Evolutionary conservation across 2,888 invertebrate species (phyloP).

Genomic region (Ceraclea dissimilis): DNA sequence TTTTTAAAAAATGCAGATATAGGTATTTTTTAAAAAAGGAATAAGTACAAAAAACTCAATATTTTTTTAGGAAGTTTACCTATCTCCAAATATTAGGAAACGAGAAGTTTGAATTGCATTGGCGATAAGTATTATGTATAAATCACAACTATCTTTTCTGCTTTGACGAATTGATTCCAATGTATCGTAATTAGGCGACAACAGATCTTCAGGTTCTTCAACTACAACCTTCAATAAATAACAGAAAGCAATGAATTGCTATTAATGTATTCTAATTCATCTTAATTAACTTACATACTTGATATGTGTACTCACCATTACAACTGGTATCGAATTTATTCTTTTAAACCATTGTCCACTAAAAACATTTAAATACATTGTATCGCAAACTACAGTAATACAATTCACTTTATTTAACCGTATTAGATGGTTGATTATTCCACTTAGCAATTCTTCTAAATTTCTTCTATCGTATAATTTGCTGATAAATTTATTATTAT

Average conservation of each 20-base stretch:
- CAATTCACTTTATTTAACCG: constrained; percentile 40
- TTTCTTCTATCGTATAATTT: constrained; percentile 28
- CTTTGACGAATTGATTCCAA: constrained; percentile 50
- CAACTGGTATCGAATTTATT: constrained; percentile 40
- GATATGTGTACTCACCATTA: constrained; percentile 51
- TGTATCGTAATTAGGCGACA: constrained; percentile 53
- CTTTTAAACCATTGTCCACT: constrained; percentile 42
- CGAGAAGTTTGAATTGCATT: constrained; percentile 63
- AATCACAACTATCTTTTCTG: constrained; percentile 58
- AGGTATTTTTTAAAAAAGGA: too few species aligned
- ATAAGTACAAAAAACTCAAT: too few species aligned
- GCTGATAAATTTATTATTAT: neutral
- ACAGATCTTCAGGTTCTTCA: constrained; percentile 56
- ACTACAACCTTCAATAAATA: constrained; percentile 46
- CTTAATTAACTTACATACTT: too few species aligned
- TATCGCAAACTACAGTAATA: constrained; percentile 46
- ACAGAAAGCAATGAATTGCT: neutral
- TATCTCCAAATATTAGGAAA: constrained; percentile 63
- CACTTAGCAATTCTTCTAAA: constrained; percentile 35
- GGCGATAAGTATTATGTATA: constrained; percentile 62
- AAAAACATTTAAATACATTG: constrained; percentile 47
- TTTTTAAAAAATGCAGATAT: too few species aligned
- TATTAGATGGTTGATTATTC: constrained; percentile 33
- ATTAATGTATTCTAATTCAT: too few species aligned
- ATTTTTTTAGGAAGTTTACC: constrained; percentile 35